Base-by-base conservation (phyloP, 2,797 vertebrate genomes). In the Crocidura indochinensis region DNA sequence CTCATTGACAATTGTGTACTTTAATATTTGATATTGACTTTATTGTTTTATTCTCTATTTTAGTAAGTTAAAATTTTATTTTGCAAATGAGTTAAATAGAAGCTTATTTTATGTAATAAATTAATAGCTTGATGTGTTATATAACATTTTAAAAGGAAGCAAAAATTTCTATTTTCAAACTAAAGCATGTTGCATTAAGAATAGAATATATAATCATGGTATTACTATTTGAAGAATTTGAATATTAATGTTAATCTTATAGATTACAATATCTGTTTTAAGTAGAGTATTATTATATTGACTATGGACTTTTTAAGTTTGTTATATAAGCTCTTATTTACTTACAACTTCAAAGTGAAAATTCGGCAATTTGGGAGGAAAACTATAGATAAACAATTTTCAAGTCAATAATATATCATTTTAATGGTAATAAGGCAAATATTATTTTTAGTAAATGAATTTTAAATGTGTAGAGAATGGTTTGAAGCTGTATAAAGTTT, bases 1-100 rank as follows among this genome's bases (percentile, higher is more conserved):
- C 67, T 76, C 89, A 97, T 97, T 96, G 46, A 87, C 64, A 92
- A 77, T 79, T 94, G 69, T 69, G 69, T 92, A 44, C 83, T 96
- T 92, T 79, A 47, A 69, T 76, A 27, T 71, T 71, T 14, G 90
- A 93, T 88, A 87, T 97, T 19, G 76, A 85, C 83, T 92, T 88
- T 86, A 68, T 56, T 83, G 24, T 80, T 89, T 77, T 65, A 62
- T 95, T 95, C 96, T 82, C 74, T 78, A 5, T 94, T 90, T 94
- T 73, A 85, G 47, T 83, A 64, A 65, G 68, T 95, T 47, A 94
- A 75, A 86, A 93, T 53, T 91, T 89, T 89, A 76, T 96, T 95
- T 95, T 77, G 10, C 46, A 53, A 92, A 51, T 12, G 80, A 26
- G 91, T 19, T 56, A 88, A 92, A 0, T 26, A 84, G 71, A 91